Evolutionary conservation across 2,797 vertebrate species (phyloP).

Genomic region (Malurus splendens): DNA sequence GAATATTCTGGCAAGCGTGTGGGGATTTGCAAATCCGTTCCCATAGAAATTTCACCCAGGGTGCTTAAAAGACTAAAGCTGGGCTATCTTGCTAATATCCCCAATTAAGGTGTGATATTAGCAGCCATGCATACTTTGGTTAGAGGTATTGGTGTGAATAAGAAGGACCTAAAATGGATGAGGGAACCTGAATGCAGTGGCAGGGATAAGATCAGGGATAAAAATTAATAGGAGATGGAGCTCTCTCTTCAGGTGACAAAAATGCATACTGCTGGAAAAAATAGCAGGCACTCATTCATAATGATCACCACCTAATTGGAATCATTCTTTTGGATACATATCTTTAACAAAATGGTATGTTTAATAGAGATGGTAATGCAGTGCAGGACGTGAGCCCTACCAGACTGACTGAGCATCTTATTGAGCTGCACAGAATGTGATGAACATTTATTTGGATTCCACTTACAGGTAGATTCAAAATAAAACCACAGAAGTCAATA

Average conservation of each 20-base stretch:
- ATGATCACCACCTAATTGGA: slow-evolving; percentile 21
- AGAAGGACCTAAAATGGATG: slow-evolving; percentile 10
- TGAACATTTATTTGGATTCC: background rate
- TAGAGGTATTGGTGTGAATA: background rate
- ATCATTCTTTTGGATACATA: slow-evolving; percentile 31
- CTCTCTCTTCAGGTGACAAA: slow-evolving; percentile 16
- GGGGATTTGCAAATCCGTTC: background rate
- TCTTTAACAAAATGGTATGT: slow-evolving; percentile 26
- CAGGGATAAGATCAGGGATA: slow-evolving; percentile 14
- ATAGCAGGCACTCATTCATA: slow-evolving; percentile 6
- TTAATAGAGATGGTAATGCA: slow-evolving; percentile 32
- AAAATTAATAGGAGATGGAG: slow-evolving; percentile 29
- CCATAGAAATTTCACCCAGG: background rate
- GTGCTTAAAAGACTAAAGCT: background rate
- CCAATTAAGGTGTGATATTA: slow-evolving; percentile 16
- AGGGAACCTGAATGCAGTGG: background rate
- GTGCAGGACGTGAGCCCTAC: background rate
- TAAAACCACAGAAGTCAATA: slow-evolving; percentile 17
- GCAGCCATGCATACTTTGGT: background rate
- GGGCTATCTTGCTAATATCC: background rate
- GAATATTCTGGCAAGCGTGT: background rate
- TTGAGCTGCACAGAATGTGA: background rate
- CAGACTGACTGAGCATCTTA: slow-evolving; percentile 11
- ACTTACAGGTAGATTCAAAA: background rate
- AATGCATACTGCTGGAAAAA: slow-evolving; percentile 9